Evolutionary conservation across 2,797 vertebrate genomes (phyloP).

Genomic region (Aphelocoma californica): DNA sequence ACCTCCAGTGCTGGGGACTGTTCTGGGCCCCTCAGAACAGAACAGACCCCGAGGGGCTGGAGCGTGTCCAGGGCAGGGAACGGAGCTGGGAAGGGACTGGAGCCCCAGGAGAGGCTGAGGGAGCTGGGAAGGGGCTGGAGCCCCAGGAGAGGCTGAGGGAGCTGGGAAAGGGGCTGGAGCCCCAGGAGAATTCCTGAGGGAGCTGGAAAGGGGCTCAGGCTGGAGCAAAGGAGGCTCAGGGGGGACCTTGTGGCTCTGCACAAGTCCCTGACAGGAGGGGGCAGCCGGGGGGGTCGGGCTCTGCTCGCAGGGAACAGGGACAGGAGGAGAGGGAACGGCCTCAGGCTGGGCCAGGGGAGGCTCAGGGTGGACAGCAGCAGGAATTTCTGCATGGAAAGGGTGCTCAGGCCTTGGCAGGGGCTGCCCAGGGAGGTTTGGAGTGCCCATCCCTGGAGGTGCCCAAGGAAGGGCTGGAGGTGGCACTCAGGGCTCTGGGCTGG

Average conservation of each 20-base stretch:
- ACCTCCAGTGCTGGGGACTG: not conserved
- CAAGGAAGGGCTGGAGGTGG: not conserved
- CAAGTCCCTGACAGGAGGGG: not conserved
- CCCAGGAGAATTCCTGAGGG: not conserved
- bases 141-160: too few relatives aligned
- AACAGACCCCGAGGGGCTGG: not conserved
- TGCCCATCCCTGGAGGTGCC: not conserved
- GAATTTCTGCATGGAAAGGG: not conserved
- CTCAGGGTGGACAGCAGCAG: not conserved
- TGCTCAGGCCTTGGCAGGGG: not conserved
- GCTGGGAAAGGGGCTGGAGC: not conserved
- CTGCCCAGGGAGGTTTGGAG: not conserved
- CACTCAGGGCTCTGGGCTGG: not conserved
- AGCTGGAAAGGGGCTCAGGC: not conserved
- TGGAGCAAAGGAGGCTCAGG: not conserved
- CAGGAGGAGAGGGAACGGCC: too few relatives aligned
- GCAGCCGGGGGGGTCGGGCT: too few relatives aligned
- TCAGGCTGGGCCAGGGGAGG: too few relatives aligned
- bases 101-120: not conserved
- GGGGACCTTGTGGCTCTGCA: not conserved
- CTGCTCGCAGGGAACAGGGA: too few relatives aligned
- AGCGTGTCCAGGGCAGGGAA: not conserved
- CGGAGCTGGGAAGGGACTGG: not conserved
- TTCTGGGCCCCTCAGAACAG: not conserved
- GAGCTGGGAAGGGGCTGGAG: not conserved